Evolutionary conservation across 92 coral and sea anemone genomes (phyloP).

Genomic region (Parazoanthus atlanticus): DNA sequence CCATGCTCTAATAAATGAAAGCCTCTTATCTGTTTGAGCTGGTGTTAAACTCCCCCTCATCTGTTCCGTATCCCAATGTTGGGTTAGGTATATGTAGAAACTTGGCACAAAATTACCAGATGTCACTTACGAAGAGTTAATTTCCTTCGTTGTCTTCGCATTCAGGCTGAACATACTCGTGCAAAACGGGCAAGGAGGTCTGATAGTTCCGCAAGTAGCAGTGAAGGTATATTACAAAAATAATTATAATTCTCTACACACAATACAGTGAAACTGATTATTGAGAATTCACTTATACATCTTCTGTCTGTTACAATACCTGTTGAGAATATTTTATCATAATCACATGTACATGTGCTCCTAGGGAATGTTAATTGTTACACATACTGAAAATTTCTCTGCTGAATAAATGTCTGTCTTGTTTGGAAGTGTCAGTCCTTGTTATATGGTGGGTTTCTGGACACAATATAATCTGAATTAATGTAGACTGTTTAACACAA

Average conservation of each 20-base stretch:
- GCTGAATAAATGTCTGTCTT: slow-evolving; percentile 41
- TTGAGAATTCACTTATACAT: not conserved
- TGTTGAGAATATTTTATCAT: not conserved
- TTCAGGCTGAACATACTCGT: slow-evolving; percentile 54
- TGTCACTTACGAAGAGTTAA: not conserved
- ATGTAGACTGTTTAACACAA: not conserved
- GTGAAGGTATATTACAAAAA: slow-evolving; percentile 41
- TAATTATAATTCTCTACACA: not conserved
- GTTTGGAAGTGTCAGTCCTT: slow-evolving; percentile 23
- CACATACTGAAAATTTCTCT: not conserved
- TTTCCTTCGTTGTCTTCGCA: slow-evolving; percentile 3
- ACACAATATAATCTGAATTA: not conserved
- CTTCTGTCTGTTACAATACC: not conserved
- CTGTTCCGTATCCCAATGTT: not conserved
- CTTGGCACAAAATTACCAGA: slow-evolving; percentile 31
- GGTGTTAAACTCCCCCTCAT: not conserved
- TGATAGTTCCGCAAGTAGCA: slow-evolving; percentile 3
- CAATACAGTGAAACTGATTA: slow-evolving; percentile 16
- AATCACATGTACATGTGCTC: not conserved
- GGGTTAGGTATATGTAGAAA: not conserved
- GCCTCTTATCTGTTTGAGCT: not conserved
- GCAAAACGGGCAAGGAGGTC: slow-evolving; percentile 52
- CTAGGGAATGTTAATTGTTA: not conserved
- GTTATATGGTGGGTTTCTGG: not conserved
- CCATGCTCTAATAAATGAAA: not conserved